Base-by-base conservation (phyloP, 2,797 vertebrate genomes). In the Siniperca scherzeri region DNA sequence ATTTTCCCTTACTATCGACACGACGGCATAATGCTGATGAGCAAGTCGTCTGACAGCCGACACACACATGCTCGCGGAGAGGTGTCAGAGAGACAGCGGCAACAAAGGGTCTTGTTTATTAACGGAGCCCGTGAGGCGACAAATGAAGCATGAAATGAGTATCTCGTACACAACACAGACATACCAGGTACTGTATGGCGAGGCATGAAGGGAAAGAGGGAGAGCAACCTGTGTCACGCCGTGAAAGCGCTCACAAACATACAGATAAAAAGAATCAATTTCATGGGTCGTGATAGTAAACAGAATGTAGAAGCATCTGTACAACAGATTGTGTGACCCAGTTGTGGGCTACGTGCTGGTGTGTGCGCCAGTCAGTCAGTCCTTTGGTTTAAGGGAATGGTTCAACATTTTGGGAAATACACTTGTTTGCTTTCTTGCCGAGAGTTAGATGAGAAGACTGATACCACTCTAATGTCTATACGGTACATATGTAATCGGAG, bases 91-190 rank as follows among this genome's bases (percentile, higher is more conserved):
- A 74, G 65, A 42, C 66, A 44, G 74, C 74, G 17, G 82, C 89
- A 81, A 81, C 89, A 90, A 86, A 88, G 78, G 78, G 56, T 87
- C 85, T 87, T 93, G 92, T 94, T 95, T 93, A 94, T 94, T 93
- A 93, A 94, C 87, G 65, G 87, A 80, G 90, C 87, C 80, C 40
- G 88, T 84, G 87, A 89, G 85, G 88, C 27, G 50, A 88, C 91
- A 92, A 94, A 94, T 93, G 90, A 93, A 93, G 90, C 89, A 80
- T 94, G 93, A 95, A 94, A 94, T 94, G 90, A 94, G 87, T 81
- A 86, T 87, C 87, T 89, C 56, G 19, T 69, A 73, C 92, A 80
- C 82, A 70, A 90, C 86, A 83, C 78, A 88, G 85, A 92, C 81
- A 69, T 85, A 85, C 50, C 92, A 92, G 90, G 87, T 88, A 91